A percentile compares a stretch with the other conserved stretches of the same genome.
Conservation (phyloP, 2,888 invertebrate species). For the Agrochola circellaris region DNA sequence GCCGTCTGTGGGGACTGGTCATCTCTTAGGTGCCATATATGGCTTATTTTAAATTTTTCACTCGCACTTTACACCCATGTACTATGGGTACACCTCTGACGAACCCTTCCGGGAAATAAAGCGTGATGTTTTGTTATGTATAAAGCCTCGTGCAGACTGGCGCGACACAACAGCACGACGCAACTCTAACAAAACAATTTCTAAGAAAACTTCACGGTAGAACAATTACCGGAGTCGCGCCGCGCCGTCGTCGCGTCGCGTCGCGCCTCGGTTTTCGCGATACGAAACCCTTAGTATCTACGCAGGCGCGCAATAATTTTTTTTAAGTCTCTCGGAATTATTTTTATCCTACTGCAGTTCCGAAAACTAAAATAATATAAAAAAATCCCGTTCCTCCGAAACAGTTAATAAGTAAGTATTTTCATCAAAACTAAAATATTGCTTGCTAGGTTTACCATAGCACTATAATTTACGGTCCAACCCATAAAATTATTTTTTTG, state of each 20-base stretch:
- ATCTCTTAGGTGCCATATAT: no score
- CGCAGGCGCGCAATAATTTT: neutral
- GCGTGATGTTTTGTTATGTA: no score
- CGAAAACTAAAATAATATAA: neutral
- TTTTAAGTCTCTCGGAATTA: neutral
- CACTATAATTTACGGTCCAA: neutral
- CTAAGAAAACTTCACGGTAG: no score
- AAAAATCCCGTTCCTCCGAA: neutral
- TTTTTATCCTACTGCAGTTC: neutral
- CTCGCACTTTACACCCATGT: no score
- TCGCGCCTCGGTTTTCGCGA: neutral
- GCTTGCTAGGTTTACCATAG: conserved; percentile 4
- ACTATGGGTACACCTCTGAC: no score
- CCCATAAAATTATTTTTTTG: conserved; percentile 20
- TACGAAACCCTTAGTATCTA: neutral
- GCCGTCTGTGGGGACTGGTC: no score
- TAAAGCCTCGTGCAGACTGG: neutral
- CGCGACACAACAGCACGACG: no score
- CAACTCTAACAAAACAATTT: no score
- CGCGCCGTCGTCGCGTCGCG: no score
- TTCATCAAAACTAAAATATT: neutral
- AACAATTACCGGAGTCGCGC: no score
- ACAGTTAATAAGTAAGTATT: neutral
- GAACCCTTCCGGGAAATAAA: no score
- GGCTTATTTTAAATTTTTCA: no score